Evolutionary conservation across 2,113 vertebrate species (phyloP), one percentile per base, ranked within the genome.

Genomic region (Cheilinus undulatus): DNA sequence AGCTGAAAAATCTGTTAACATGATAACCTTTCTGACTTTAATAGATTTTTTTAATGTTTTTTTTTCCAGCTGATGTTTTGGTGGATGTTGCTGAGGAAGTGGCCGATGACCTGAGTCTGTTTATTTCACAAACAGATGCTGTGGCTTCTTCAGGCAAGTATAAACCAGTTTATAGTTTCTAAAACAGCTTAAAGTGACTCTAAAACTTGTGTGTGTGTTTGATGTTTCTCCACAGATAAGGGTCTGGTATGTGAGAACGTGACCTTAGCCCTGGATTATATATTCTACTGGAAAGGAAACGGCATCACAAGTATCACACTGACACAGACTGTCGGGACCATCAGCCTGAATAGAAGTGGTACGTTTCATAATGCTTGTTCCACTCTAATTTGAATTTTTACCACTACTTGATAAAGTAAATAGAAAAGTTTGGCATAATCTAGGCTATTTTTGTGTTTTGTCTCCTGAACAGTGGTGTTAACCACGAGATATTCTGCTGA

Each of bases 221-320:
- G 1, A 15, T 24, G 19, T 84, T 40, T 73, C 3, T 63, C 20
- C 67, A 20, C 52, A 88, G 89, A 26, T 48, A 34, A 15, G 10
- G 17, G 1, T 15, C 34, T 74, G 58, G 17, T 78, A 0, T 95
- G 94, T 93, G 86, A 91, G 66, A 92, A 91, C 4, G 91, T 96
- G 72, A 95, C 89, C 4, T 77, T 97, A 77, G 93, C 92, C 3
- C 92, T 96, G 72, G 87, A 95, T 86, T 99, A 99, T 69, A 79
- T 66, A 1, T 92, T 98, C 70, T 76, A 89, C 49, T 99, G 96
- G 94, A 88, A 93, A 78, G 95, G 88, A 34, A 93, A 93, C 24
- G 88, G 82, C 5, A 89, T 99, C 78, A 93, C 88, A 13, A 91
- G 50, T 28, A 53, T 97, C 36, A 92, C 79, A 22, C 85, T 98